Base-by-base conservation (phyloP, 2,797 vertebrate genomes). In the Chiroxiphia lanceolata region DNA sequence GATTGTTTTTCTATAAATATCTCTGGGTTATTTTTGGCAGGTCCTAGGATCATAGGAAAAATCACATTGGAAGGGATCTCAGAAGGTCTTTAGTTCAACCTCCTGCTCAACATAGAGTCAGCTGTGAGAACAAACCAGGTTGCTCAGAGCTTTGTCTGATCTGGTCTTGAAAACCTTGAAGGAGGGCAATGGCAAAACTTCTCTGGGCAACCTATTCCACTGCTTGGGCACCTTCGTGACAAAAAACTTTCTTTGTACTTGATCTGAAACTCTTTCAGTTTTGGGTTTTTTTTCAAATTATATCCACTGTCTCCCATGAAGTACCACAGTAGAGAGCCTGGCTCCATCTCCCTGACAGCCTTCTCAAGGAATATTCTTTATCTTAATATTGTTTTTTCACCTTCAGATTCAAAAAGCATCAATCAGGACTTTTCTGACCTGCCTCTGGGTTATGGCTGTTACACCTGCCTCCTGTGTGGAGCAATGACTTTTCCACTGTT, bases 1-100 rank as follows among this genome's bases (percentile, higher is more conserved):
- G 34, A 77, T 72, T 83, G 22, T 65, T 94, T 85, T 94, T 44
- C 90, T 85, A 4, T 72, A 82, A 71, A 68, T 84, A 53, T 60
- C 40, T 64, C 47, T 44, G 31, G 11, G 27, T 40, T 80, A 26
- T 65, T 87, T 96, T 80, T 70, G 72, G 22, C 36, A 85, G n/a
- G 34, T 68, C 34, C 23, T 27, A 19, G 44, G 29, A 83, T 82
- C 44, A 33, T 17, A 69, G 31, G 42, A 50, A 59, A 87, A 89
- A 63, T 72, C 47, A 53, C 3, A 1, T 36, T 65, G 63, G 15
- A 69, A 89, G 34, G 47, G 33, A 47, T 27, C 15, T 83, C 47
- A 36, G 54, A 67, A 67, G 6, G 42, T 74, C 31, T 79, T 19
- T 57, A 31, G 38, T 38, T 88, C 59, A 70, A 65, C 4, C 17